These are phyloP conservation scores for Phallusia fumigata DNA, from an alignment of 23 tunicate genomes.

Conservation along the genomic window DNA sequence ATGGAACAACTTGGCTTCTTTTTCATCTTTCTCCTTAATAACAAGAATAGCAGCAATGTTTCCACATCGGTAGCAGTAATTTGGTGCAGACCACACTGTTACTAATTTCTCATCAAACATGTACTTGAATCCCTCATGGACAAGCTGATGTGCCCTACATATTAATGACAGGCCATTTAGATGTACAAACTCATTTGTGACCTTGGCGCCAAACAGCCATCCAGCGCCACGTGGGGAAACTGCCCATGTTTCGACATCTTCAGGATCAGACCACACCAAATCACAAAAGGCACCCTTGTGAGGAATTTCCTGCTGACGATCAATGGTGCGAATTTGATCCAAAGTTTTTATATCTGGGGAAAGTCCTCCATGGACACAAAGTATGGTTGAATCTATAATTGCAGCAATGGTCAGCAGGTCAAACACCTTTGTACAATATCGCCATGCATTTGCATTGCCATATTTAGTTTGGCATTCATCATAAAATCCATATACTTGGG, in stretches of 20 bases:
- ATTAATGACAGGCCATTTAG: slow-evolving; percentile 73
- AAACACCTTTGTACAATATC: slow-evolving; percentile 97
- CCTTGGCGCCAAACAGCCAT: slow-evolving; percentile 94
- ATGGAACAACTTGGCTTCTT: slow-evolving; percentile 58
- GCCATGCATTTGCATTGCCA: slow-evolving; percentile 97
- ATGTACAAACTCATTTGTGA: slow-evolving; percentile 86
- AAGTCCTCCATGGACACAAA: slow-evolving; percentile 97
- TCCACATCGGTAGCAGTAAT: slow-evolving; percentile 95
- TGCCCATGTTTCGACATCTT: slow-evolving; percentile 93
- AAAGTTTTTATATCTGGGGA: slow-evolving; percentile 90
- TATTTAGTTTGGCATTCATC: slow-evolving; percentile 96
- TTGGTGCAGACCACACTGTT: slow-evolving; percentile 97
- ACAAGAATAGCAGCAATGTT: slow-evolving; percentile 87
- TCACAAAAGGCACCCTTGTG: slow-evolving; percentile 99
- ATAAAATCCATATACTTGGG: slow-evolving; percentile 98
- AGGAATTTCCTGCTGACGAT: slow-evolving; percentile 94
- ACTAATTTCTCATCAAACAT: slow-evolving; percentile 89
- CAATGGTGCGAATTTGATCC: slow-evolving; percentile 95
- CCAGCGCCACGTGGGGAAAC: slow-evolving; percentile 92
- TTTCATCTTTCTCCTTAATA: slow-evolving; percentile 42
- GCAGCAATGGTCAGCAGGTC: slow-evolving; percentile 95
- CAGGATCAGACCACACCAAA: slow-evolving; percentile 98
- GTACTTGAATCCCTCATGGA: slow-evolving; percentile 92
- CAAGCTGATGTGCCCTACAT: slow-evolving; percentile 94
- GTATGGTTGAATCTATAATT: slow-evolving; percentile 81